Percentiles rank a stretch among this genome's conserved stretches.
phyloP scores from a whole-genome alignment of 2,113 vertebrate species.

The Pteronura brasiliensis region DNA sequence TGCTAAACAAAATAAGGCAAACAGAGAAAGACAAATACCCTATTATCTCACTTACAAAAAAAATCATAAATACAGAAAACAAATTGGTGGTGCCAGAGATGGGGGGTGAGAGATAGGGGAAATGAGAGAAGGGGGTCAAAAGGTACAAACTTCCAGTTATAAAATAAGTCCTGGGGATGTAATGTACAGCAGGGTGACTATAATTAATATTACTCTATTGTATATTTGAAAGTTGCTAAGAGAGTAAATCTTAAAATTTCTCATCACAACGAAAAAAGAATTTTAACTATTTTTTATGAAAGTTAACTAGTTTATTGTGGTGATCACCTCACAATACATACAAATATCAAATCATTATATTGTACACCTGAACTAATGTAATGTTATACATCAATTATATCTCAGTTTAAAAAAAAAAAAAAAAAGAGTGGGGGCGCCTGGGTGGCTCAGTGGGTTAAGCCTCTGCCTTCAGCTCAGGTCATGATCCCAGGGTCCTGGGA shows the following conservation, averaged over 20 bases:
- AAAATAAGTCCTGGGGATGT: neutral
- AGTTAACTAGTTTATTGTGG: neutral
- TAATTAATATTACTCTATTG: neutral
- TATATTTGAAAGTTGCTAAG: neutral
- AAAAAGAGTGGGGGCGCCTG: neutral
- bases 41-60: neutral
- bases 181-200: neutral
- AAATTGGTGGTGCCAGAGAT: neutral
- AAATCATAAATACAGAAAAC: neutral
- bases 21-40: neutral
- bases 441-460: no score
- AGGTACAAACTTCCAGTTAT: neutral
- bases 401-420: neutral
- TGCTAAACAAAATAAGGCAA: neutral
- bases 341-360: neutral
- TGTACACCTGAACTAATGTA: neutral
- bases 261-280: neutral
- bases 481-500: no score
- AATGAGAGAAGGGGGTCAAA: neutral
- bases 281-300: neutral
- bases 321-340: neutral
- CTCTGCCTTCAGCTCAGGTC: no score
- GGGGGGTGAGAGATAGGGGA: neutral
- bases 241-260: neutral
- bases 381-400: neutral